Evolutionary conservation across 2,797 vertebrate species (phyloP).

Genomic region (Microctenopoma stevenorrisi): DNA sequence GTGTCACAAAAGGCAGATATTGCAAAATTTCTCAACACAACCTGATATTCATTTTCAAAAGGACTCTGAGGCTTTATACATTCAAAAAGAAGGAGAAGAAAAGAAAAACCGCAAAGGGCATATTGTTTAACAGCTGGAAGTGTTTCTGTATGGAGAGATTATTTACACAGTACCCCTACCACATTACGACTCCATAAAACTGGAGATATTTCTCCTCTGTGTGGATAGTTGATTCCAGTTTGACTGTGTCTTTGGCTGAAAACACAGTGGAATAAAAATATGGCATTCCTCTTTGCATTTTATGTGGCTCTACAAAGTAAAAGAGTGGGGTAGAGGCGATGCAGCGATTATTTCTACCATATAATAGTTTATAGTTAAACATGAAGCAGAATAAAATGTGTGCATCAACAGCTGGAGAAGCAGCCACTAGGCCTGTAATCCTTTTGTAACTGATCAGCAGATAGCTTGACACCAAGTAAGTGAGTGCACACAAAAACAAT

Average conservation of each 20-base stretch:
- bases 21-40: constrained; percentile 47
- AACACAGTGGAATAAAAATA: constrained; percentile 60
- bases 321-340: constrained; percentile 28
- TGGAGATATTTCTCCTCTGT: constrained; percentile 70
- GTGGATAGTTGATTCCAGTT: constrained; percentile 76
- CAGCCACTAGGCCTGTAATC: constrained; percentile 31
- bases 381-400: constrained; percentile 16
- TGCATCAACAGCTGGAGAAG: constrained; percentile 43
- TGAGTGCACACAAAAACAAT: constrained; percentile 22
- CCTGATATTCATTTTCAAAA: constrained; percentile 47
- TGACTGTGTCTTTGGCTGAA: constrained; percentile 75
- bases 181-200: constrained; percentile 73
- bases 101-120: constrained; percentile 59
- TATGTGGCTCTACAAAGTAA: constrained; percentile 39
- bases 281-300: constrained; percentile 56
- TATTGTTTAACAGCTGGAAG: constrained; percentile 80
- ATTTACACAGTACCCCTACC: constrained; percentile 76
- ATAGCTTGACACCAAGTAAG: constrained; percentile 43
- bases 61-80: constrained; percentile 18
- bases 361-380: constrained; percentile 37
- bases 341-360: constrained; percentile 28
- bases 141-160: constrained; percentile 74
- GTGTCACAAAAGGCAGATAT: constrained; percentile 66
- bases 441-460: constrained; percentile 47
- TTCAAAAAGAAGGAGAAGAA: constrained; percentile 44